A percentile compares a stretch with the other conserved stretches of the same genome.
These are phyloP conservation scores for Caiman crocodilus DNA, from an alignment of 2,797 vertebrate species.

Conservation along the genomic window DNA sequence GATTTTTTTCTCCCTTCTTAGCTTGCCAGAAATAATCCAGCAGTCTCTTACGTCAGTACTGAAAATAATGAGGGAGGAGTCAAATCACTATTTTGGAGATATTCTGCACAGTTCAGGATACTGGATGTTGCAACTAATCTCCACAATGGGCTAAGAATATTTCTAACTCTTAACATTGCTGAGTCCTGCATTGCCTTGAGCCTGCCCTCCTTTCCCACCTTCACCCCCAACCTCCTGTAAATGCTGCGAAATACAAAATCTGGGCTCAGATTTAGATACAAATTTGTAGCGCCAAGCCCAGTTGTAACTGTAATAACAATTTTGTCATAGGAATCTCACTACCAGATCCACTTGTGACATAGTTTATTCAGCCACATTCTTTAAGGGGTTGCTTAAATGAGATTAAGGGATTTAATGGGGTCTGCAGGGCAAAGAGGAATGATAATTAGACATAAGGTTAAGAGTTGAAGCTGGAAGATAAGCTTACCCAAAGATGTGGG, in stretches of 20 bases:
- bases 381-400: no score
- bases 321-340: not conserved
- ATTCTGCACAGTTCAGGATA: conserved; percentile 11
- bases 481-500: not conserved
- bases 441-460: not conserved
- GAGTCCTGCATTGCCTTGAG: not conserved
- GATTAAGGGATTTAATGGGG: not conserved
- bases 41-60: not conserved
- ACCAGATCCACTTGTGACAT: not conserved
- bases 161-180: not conserved
- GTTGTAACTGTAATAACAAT: not conserved
- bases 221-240: not conserved
- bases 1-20: not conserved
- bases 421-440: not conserved
- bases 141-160: rapidly evolving
- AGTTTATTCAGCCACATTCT: no score
- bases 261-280: not conserved
- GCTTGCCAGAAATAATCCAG: not conserved
- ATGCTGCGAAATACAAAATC: conserved; percentile 18
- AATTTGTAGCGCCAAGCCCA: not conserved
- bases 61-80: not conserved
- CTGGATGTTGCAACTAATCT: not conserved
- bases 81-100: not conserved
- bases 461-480: not conserved
- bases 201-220: not conserved